Evolutionary conservation across 2,888 invertebrate species (phyloP), one percentile per base, ranked within the genome.

Genomic region (Thecophora atra): DNA sequence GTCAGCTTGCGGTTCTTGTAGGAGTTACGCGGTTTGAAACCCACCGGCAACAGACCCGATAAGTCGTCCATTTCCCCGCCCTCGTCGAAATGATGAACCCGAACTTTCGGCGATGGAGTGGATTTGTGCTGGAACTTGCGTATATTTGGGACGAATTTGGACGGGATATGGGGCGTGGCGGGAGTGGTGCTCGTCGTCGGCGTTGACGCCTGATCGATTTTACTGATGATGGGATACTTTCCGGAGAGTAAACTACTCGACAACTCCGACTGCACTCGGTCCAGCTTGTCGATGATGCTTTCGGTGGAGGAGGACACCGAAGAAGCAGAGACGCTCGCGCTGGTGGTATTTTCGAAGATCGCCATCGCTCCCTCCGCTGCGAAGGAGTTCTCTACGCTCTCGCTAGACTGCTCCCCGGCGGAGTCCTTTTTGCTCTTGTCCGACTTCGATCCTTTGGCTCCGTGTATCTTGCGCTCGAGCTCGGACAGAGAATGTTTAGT

Each of bases 211-310:
- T n/a, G n/a, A 42, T 81, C 84, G 82, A 93, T 91, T 84, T 92
- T 91, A 67, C 90, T 91, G 42, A 91, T 89, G 66, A 91, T 90
- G 73, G 92, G 89, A 77, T 93, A 91, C 68, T 92, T 92, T 66
- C 92, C 92, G 3, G 91, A 91, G 28, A 95, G 86, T 65, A 95
- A 90, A 70, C 92, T 92, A 79, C 92, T 93, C 0, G 94, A 94
- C 30, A 95, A 85, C 82, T 94, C 94, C 0, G 95, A 95, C 80
- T 95, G 95, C 15, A 94, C 94, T 69, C 93, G 89, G 82, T 95
- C 95, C 76, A 95, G 87, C 84, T 95, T 95, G 79, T 95, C 95
- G 76, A 93, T 94, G 63, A 95, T 92, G 81, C 94, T 95, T 87
- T 94, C 94, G 2, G 94, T 94, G 0, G 94, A 94, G n/a, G 83